Evolutionary conservation across 2,797 vertebrate genomes (phyloP).

Genomic region (Cryptoprocta ferox): DNA sequence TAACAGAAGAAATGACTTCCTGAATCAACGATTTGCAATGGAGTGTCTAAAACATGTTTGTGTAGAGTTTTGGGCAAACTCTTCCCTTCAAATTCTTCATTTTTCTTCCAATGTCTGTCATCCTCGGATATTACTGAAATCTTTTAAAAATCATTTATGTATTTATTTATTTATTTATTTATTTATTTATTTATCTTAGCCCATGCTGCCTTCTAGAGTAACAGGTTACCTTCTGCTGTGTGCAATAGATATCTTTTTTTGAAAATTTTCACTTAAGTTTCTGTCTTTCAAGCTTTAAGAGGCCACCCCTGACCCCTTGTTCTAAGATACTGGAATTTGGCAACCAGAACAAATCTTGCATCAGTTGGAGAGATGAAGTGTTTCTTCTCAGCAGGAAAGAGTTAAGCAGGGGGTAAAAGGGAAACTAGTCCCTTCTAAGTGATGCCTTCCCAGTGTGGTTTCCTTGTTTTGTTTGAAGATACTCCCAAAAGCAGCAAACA

Average conservation of each 20-base stretch:
- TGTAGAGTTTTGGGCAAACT: background rate
- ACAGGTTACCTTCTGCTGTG: slow-evolving; percentile 23
- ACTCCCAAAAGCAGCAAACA: slow-evolving; percentile 57
- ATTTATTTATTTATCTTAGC: slow-evolving; percentile 39
- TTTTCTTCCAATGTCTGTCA: background rate
- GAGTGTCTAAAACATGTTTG: background rate
- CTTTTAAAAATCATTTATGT: background rate
- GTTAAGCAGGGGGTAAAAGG: slow-evolving; percentile 58
- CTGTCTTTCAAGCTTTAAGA: slow-evolving; percentile 64
- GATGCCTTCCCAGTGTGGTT: slow-evolving; percentile 66
- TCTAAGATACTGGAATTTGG: slow-evolving; percentile 66
- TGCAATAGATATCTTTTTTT: slow-evolving; percentile 30
- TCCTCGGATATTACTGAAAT: slow-evolving; percentile 5
- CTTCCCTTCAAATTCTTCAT: slow-evolving; percentile 2
- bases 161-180: slow-evolving; percentile 26
- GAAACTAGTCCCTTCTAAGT: slow-evolving; percentile 40
- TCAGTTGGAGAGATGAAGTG: slow-evolving; percentile 51
- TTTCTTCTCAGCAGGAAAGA: slow-evolving; percentile 72
- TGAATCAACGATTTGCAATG: background rate
- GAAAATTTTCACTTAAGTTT: slow-evolving; percentile 52
- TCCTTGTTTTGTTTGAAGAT: slow-evolving; percentile 70
- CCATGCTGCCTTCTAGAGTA: background rate
- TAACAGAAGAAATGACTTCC: slow-evolving; percentile 6
- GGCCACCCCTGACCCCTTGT: slow-evolving; percentile 11
- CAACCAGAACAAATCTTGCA: slow-evolving; percentile 64